phyloP scores from a whole-genome alignment of 2,797 vertebrate species.

The Hemibagrus guttatus region DNA sequence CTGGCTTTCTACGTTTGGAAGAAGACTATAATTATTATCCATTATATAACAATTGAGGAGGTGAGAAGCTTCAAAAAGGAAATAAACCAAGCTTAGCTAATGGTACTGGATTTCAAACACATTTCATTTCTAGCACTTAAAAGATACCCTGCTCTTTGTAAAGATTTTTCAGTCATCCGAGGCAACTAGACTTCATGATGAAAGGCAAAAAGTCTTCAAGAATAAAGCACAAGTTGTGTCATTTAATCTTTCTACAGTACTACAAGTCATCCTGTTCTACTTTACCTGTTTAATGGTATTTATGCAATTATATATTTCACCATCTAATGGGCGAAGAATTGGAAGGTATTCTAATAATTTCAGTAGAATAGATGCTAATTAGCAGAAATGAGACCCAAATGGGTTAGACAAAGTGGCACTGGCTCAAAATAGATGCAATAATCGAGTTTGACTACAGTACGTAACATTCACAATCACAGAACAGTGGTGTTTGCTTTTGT shows the following conservation, averaged over 20 bases:
- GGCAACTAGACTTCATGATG: neutral
- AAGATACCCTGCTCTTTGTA: neutral
- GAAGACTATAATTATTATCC: conserved; percentile 47
- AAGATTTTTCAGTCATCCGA: neutral
- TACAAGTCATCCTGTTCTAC: neutral
- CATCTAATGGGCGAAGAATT: neutral
- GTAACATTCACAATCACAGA: neutral
- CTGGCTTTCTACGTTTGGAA: conserved; percentile 49
- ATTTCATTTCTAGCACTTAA: conserved; percentile 17
- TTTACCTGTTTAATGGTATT: conserved; percentile 6
- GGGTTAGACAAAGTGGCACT: neutral
- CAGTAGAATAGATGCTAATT: conserved; percentile 21
- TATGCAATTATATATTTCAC: neutral
- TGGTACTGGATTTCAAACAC: conserved; percentile 24
- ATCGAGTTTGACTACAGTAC: conserved; percentile 8
- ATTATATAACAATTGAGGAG: conserved; percentile 27
- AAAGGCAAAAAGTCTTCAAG: neutral
- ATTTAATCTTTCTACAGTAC: neutral
- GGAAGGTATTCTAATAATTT: conserved; percentile 20
- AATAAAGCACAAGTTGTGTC: neutral
- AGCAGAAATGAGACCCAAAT: conserved; percentile 26
- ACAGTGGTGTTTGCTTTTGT: neutral
- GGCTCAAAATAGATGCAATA: neutral
- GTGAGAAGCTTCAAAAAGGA: conserved; percentile 22
- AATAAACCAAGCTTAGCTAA: neutral